Evolutionary conservation across 2,797 vertebrate genomes (phyloP).

Genomic region (Tamandua tetradactyla): DNA sequence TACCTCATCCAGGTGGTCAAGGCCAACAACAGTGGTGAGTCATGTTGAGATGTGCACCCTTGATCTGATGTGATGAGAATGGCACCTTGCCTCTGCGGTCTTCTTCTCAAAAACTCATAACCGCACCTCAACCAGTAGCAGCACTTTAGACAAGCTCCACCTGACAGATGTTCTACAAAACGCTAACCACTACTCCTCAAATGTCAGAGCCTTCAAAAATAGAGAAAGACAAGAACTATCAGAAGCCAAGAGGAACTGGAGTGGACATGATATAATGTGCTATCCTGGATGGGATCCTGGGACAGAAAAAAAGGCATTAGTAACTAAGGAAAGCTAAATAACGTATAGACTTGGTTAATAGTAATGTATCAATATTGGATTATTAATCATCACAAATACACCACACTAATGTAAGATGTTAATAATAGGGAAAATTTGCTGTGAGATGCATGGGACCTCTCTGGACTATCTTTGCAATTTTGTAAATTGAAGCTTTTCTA

Average conservation of each 20-base stretch:
- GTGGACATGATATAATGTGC: not conserved
- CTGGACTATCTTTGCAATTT: not conserved
- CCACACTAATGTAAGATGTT: not conserved
- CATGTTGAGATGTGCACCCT: too few species aligned
- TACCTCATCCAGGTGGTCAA: not conserved
- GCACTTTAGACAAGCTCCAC: not conserved
- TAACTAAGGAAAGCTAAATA: not conserved
- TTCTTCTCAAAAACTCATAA: not conserved
- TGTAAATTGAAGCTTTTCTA: not conserved
- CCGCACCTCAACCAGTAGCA: not conserved
- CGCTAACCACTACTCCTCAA: not conserved
- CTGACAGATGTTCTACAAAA: not conserved
- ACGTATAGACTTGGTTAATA: not conserved
- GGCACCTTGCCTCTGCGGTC: not conserved
- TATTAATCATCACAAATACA: not conserved
- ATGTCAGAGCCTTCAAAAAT: not conserved
- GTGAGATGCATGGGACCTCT: not conserved
- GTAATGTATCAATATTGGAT: not conserved
- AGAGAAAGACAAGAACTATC: not conserved
- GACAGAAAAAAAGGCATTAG: not conserved
- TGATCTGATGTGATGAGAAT: not conserved
- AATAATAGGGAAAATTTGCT: not conserved
- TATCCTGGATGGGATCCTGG: not conserved
- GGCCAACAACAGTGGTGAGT: not conserved
- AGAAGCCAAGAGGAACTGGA: not conserved